Conservation (phyloP, 2,113 vertebrate genomes). For the Gyps fulvus region DNA sequence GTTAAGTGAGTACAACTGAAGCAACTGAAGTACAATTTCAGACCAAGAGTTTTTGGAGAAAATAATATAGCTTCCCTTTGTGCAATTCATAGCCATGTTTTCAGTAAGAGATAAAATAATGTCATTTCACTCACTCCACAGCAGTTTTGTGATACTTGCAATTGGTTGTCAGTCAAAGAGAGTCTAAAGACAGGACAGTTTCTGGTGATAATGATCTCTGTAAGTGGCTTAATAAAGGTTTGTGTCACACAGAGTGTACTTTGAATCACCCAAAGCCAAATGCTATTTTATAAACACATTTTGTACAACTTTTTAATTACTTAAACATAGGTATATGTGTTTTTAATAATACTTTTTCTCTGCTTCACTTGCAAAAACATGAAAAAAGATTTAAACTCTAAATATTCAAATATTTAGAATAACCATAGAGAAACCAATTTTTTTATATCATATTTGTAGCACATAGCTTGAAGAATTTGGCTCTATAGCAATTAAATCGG, state of each 20-base stretch:
- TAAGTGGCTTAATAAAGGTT: neutral
- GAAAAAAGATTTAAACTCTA: neutral
- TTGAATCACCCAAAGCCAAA: neutral
- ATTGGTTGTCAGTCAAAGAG: slow-evolving; percentile 19
- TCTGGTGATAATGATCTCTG: neutral
- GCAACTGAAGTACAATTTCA: neutral
- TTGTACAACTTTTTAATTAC: neutral
- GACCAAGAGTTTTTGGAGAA: neutral
- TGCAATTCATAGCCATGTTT: slow-evolving; percentile 3
- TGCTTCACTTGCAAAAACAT: neutral
- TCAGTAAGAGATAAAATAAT: slow-evolving; percentile 3
- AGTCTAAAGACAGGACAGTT: neutral
- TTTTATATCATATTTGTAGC: neutral
- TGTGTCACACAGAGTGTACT: neutral
- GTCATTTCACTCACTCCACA: neutral
- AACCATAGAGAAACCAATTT: neutral
- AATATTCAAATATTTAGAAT: neutral
- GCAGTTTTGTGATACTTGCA: slow-evolving; percentile 16
- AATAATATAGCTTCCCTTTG: neutral
- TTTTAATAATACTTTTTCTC: neutral
- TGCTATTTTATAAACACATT: neutral
- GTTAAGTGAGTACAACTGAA: neutral
- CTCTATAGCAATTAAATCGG: neutral
- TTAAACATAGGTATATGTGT: neutral
- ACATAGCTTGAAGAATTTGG: neutral